A percentile compares a stretch with the other conserved stretches of the same genome.
Evolutionary conservation across 2,113 vertebrate species (phyloP).

Genomic region (Parotia lawesii): DNA sequence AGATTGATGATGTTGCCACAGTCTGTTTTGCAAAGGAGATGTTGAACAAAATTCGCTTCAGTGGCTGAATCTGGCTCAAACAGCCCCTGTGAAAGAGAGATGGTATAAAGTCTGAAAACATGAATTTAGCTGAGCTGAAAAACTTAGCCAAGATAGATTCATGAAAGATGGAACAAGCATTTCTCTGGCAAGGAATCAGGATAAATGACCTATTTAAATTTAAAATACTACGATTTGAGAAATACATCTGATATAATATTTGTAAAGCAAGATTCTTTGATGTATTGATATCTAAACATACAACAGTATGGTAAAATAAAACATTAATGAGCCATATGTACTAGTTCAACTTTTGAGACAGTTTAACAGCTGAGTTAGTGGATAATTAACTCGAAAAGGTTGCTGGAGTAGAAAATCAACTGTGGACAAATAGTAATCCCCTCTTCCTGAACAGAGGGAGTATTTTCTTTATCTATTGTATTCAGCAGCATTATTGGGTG

Average conservation of each 20-base stretch:
- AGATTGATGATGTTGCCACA: neutral
- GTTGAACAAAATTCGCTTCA: neutral
- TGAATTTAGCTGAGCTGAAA: neutral
- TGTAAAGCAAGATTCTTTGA: constrained; percentile 20
- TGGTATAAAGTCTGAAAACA: neutral
- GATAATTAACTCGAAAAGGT: neutral
- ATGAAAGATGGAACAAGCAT: neutral
- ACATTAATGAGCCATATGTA: neutral
- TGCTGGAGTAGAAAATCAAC: neutral
- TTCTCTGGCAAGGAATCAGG: neutral
- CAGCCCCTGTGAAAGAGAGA: neutral
- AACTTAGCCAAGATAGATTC: neutral
- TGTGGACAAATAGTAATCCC: neutral
- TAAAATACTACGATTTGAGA: neutral
- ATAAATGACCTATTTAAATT: neutral
- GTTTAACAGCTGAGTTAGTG: neutral
- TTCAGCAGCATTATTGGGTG: neutral
- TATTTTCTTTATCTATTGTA: neutral
- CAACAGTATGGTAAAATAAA: neutral
- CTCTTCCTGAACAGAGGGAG: neutral
- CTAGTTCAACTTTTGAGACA: neutral
- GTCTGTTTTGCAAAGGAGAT: neutral
- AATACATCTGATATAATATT: neutral
- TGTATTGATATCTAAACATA: neutral
- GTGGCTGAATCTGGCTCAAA: neutral